Percentiles rank a stretch among this genome's conserved stretches.
These are phyloP conservation scores for Bathynomus jamesi DNA, from an alignment of 1,140 invertebrate species.

Conservation along the genomic window DNA sequence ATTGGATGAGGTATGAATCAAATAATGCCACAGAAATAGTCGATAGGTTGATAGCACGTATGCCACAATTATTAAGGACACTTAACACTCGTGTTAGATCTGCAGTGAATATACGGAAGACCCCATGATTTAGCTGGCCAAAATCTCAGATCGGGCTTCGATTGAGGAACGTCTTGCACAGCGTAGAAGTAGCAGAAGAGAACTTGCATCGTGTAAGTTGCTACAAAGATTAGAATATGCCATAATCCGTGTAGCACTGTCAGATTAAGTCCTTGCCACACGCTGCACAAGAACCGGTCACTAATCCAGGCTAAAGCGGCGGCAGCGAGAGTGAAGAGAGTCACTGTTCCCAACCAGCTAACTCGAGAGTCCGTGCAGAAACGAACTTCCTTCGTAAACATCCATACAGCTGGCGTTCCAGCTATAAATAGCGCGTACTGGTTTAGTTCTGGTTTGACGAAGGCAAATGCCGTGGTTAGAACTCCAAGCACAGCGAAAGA, in stretches of 20 bases:
- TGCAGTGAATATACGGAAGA: constrained; percentile 29
- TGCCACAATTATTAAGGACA: too few species aligned
- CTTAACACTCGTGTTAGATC: neutral
- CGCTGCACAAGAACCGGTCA: constrained; percentile 66
- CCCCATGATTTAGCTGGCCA: constrained; percentile 53
- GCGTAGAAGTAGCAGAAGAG: constrained; percentile 70
- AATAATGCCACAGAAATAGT: too few species aligned
- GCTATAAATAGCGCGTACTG: constrained; percentile 70
- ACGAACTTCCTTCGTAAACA: constrained; percentile 50
- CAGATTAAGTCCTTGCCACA: constrained; percentile 64
- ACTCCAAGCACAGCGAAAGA: constrained; percentile 49
- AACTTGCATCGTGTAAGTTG: constrained; percentile 63
- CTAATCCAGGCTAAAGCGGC: constrained; percentile 67
- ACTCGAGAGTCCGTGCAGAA: constrained; percentile 54
- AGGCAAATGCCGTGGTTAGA: constrained; percentile 56
- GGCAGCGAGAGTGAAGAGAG: constrained; percentile 56
- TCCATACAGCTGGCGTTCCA: constrained; percentile 56
- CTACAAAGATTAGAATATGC: constrained; percentile 71
- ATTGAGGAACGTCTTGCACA: constrained; percentile 50
- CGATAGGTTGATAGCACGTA: too few species aligned
- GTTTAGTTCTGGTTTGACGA: constrained; percentile 64
- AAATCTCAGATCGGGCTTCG: constrained; percentile 58
- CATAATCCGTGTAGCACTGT: constrained; percentile 71
- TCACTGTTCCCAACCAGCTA: constrained; percentile 57
- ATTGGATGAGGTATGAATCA: too few species aligned